Evolutionary conservation across 2,113 vertebrate genomes (phyloP).

Genomic region (Pipa parva): DNA sequence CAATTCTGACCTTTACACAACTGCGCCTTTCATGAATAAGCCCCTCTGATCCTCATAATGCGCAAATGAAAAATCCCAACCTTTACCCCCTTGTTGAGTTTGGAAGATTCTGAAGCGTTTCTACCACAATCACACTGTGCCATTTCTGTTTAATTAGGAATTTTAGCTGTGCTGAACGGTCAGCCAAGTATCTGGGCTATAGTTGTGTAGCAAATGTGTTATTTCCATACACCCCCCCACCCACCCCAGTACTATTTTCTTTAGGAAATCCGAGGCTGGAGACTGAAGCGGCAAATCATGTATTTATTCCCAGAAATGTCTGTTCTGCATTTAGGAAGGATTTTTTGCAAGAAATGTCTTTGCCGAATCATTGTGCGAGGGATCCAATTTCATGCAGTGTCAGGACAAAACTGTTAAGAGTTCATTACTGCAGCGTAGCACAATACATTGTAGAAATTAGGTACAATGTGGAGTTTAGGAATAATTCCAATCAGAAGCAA

Average conservation of each 20-base stretch:
- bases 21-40: too few species aligned
- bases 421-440: too few species aligned
- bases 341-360: neutral
- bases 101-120: too few species aligned
- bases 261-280: constrained; percentile 5
- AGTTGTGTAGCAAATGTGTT: neutral
- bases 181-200: neutral
- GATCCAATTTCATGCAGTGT: neutral
- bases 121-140: neutral
- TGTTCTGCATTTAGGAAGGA: neutral
- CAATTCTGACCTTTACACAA: too few species aligned
- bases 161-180: neutral
- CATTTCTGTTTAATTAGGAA: constrained; percentile 5
- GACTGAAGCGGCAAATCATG: neutral
- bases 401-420: neutral
- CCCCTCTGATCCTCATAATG: too few species aligned
- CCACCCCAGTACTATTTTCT: neutral
- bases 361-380: neutral
- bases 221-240: neutral
- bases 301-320: constrained; percentile 14
- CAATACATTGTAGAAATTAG: too few species aligned
- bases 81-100: too few species aligned
- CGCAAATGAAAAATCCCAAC: too few species aligned
- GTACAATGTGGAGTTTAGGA: too few species aligned
- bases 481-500: too few species aligned